A percentile compares a stretch with the other conserved stretches of the same genome.
Evolutionary conservation across 2,888 invertebrate species (phyloP).

Genomic region (Drepana falcataria): DNA sequence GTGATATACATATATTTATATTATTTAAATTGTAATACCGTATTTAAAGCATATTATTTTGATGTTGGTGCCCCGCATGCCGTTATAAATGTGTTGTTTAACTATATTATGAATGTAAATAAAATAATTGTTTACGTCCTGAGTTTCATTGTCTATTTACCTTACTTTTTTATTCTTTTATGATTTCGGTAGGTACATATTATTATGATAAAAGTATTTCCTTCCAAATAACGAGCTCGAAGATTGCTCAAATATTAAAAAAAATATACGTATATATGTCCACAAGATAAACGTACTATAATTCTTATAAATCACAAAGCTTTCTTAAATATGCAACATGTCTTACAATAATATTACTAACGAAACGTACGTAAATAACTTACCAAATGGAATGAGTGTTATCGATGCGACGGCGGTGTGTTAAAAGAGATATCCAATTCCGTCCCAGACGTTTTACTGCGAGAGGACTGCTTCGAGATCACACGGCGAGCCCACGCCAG

Average conservation of each 20-base stretch:
- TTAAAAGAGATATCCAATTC: constrained; percentile 47
- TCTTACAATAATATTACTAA: constrained; percentile 39
- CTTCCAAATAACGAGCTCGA: no score
- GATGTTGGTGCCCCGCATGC: not conserved
- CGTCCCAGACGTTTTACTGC: constrained; percentile 31
- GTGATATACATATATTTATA: constrained; percentile 10
- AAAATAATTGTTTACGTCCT: not conserved
- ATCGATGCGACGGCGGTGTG: constrained; percentile 40
- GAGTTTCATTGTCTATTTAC: not conserved
- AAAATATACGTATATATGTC: no score
- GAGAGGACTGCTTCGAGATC: constrained; percentile 31
- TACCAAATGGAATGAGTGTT: constrained; percentile 29
- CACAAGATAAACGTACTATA: not conserved
- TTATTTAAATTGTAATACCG: not conserved
- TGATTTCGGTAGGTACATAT: no score
- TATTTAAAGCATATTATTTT: not conserved
- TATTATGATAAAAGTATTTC: no score
- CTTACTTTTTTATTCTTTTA: not conserved
- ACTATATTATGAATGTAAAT: not conserved
- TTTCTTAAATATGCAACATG: constrained; percentile 50
- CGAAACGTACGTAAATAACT: constrained; percentile 38
- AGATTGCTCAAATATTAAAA: no score
- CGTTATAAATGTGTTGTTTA: not conserved
- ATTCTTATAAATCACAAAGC: constrained; percentile 48
- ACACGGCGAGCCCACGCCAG: constrained; percentile 56